Evolutionary conservation across 2,113 vertebrate genomes (phyloP).

Genomic region (Tachuris rubrigastra): DNA sequence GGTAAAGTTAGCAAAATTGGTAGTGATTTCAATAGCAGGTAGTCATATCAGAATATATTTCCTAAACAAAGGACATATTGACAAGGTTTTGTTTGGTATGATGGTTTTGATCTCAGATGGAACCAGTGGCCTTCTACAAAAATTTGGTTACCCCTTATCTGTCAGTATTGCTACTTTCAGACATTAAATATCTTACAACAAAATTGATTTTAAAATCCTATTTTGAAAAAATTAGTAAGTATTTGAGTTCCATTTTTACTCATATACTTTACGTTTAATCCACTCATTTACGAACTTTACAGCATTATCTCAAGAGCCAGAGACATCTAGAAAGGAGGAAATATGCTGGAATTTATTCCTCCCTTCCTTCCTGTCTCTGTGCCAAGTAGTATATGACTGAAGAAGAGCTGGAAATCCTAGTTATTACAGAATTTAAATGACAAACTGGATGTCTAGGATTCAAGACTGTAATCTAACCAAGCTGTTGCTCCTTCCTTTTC

Average conservation of each 20-base stretch:
- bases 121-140: neutral
- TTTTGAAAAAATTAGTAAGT: neutral
- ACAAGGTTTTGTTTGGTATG: neutral
- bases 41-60: neutral
- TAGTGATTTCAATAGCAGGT: neutral
- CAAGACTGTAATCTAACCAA: neutral
- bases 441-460: neutral
- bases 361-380: neutral
- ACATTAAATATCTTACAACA: neutral
- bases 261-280: neutral
- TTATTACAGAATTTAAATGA: neutral
- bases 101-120: neutral
- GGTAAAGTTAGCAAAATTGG: neutral
- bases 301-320: neutral
- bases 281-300: neutral
- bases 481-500: neutral
- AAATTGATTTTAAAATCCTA: neutral
- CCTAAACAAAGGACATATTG: neutral
- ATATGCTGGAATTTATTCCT: neutral
- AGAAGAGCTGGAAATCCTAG: neutral
- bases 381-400: neutral
- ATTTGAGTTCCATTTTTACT: neutral
- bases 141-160: neutral
- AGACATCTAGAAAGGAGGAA: neutral
- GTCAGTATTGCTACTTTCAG: neutral